Percentiles rank a stretch among this genome's conserved stretches.
Evolutionary conservation across 2,797 vertebrate genomes (phyloP).

Genomic region (Macrochelys suwanniensis): DNA sequence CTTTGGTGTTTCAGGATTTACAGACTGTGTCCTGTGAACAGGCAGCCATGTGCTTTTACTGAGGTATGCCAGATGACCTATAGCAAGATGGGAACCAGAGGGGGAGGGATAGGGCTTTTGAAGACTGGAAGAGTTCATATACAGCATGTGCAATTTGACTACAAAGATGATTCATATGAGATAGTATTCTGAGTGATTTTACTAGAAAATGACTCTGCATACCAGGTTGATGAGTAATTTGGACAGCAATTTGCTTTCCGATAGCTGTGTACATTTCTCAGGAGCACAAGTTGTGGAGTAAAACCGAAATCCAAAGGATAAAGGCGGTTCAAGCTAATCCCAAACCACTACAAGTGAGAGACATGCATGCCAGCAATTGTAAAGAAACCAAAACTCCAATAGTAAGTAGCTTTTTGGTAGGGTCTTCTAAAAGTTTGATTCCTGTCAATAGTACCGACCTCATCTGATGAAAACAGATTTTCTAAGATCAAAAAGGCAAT

Average conservation of each 20-base stretch:
- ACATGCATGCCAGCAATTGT: background rate
- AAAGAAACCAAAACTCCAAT: background rate
- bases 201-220: background rate
- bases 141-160: background rate
- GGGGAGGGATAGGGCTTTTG: background rate
- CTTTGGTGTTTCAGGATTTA: background rate
- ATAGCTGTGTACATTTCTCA: background rate
- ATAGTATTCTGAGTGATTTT: rapidly evolving
- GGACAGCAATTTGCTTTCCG: background rate
- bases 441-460: background rate
- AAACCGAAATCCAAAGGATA: background rate
- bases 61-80: background rate
- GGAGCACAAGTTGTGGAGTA: background rate
- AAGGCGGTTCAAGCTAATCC: background rate
- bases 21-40: background rate
- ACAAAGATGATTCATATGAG: rapidly evolving
- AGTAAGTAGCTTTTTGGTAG: background rate
- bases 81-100: background rate
- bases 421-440: background rate
- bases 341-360: background rate
- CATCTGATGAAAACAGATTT: background rate
- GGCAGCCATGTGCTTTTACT: background rate
- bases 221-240: background rate
- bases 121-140: background rate
- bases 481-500: background rate